phyloP scores from a whole-genome alignment of 2,797 vertebrate species.

The Darevskia mixta region DNA sequence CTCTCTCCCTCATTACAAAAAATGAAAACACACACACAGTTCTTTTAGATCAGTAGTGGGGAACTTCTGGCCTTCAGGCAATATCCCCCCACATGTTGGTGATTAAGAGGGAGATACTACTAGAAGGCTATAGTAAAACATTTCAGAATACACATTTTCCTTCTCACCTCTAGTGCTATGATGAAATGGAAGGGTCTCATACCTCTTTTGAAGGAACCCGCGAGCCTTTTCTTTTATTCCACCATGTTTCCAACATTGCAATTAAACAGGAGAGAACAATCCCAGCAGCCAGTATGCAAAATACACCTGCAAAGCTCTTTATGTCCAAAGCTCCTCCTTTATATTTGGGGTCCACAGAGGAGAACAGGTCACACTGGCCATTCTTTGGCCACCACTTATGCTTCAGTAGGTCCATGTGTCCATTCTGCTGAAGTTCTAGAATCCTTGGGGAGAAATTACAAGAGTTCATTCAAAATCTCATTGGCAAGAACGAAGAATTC shows the following conservation, averaged over 20 bases:
- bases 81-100: slow-evolving; percentile 27
- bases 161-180: slow-evolving; percentile 44
- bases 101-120: slow-evolving; percentile 25
- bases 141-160: slow-evolving; percentile 40
- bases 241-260: slow-evolving; percentile 99
- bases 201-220: slow-evolving; percentile 98
- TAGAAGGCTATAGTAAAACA: slow-evolving; percentile 22
- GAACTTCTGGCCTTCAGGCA: too few relatives aligned
- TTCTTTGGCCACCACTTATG: slow-evolving; percentile 99
- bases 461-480: slow-evolving; percentile 11
- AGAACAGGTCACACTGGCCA: slow-evolving; percentile 94
- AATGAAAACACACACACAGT: not conserved
- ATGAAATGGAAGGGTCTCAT: slow-evolving; percentile 77
- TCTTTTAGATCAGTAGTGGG: slow-evolving; percentile 6
- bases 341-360: slow-evolving; percentile 90
- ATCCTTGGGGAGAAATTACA: slow-evolving; percentile 84
- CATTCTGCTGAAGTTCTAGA: slow-evolving; percentile 97
- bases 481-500: not conserved
- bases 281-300: slow-evolving; percentile 96
- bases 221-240: slow-evolving; percentile 96
- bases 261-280: slow-evolving; percentile 98
- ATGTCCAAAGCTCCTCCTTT: slow-evolving; percentile 94
- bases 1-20: not conserved
- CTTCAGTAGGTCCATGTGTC: slow-evolving; percentile 96
- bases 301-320: slow-evolving; percentile 98